Conservation (phyloP, 2,113 vertebrate genomes). For the Rhadina sibilatrix region DNA sequence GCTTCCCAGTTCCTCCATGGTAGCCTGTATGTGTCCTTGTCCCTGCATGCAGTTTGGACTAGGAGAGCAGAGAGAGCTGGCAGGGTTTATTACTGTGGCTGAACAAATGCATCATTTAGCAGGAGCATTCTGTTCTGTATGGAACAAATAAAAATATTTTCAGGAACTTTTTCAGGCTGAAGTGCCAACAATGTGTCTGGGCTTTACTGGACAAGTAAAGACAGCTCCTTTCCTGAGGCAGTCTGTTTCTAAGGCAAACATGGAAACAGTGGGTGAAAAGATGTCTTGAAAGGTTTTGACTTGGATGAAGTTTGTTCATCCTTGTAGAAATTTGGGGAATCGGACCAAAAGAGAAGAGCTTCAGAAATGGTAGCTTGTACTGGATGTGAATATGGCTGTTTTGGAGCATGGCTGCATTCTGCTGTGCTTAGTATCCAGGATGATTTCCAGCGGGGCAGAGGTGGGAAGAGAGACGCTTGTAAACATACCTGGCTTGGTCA, state of each 20-base stretch:
- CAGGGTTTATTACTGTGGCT: not conserved
- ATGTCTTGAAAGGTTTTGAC: not conserved
- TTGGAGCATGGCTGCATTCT: not conserved
- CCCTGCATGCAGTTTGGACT: not conserved
- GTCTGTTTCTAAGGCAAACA: not conserved
- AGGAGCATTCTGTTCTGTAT: conserved; percentile 38
- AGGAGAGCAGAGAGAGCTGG: not conserved
- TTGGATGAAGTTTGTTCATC: not conserved
- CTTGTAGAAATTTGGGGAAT: not conserved
- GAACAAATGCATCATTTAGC: conserved; percentile 18
- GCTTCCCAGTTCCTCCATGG: not conserved
- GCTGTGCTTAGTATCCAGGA: not conserved
- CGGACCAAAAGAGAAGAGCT: not conserved
- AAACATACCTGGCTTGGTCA: not conserved
- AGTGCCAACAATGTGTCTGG: conserved; percentile 20
- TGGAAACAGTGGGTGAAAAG: conserved; percentile 1
- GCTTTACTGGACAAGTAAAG: conserved; percentile 3
- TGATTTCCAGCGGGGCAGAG: not conserved
- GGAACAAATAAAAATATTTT: conserved; percentile 45
- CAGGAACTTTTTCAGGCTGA: conserved; percentile 11
- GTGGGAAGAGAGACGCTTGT: not conserved
- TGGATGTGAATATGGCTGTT: not conserved
- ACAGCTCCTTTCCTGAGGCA: conserved; percentile 10
- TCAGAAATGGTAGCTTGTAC: not conserved
- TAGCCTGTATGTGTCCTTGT: not conserved